Evolutionary conservation across 2,888 invertebrate species (phyloP).

Genomic region (Orchesellides sinensis): DNA sequence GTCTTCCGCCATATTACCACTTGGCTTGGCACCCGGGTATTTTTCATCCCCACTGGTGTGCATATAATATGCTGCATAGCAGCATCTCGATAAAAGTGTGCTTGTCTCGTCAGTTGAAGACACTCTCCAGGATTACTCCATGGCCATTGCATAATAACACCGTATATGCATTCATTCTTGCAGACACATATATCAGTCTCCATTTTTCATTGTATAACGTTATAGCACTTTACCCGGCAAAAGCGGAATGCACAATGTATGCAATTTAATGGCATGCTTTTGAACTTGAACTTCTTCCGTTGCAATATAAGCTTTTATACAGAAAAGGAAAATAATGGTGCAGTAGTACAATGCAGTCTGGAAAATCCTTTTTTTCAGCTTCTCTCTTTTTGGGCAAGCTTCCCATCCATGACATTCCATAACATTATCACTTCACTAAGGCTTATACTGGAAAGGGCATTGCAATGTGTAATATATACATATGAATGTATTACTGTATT

Average conservation of each 20-base stretch:
- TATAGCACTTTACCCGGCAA: too few species aligned
- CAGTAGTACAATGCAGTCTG: not conserved
- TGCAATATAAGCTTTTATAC: not conserved
- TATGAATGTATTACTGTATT: too few species aligned
- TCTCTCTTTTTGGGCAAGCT: conserved; percentile 44
- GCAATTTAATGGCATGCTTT: conserved; percentile 36
- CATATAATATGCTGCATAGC: not conserved
- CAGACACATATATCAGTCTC: too few species aligned
- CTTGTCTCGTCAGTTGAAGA: conserved; percentile 5
- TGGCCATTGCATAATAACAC: not conserved
- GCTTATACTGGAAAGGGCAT: not conserved
- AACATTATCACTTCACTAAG: conserved; percentile 52
- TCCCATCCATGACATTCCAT: conserved; percentile 56
- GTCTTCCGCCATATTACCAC: conserved; percentile 53
- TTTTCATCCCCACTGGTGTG: conserved; percentile 25
- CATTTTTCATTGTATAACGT: too few species aligned
- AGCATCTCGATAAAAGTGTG: not conserved
- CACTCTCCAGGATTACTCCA: conserved; percentile 28
- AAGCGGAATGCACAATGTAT: not conserved
- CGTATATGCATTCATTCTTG: too few species aligned
- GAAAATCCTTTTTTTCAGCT: conserved; percentile 5
- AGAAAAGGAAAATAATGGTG: not conserved
- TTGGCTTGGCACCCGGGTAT: conserved; percentile 52
- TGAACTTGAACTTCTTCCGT: conserved; percentile 54
- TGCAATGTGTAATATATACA: not conserved